Base-by-base conservation (phyloP, 2,113 vertebrate genomes). In the Zosterops borbonicus region DNA sequence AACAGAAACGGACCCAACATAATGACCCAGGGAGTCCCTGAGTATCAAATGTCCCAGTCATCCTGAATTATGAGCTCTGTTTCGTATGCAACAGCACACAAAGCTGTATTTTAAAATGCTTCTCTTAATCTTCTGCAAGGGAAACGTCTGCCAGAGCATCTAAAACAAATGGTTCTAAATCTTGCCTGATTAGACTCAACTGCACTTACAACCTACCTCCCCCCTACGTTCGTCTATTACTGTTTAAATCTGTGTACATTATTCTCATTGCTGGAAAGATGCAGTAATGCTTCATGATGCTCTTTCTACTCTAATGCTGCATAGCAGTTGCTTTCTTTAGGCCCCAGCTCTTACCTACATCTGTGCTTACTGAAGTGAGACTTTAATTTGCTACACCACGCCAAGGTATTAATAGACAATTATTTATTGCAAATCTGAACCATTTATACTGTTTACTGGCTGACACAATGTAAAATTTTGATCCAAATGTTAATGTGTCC, bases 401-500 rank as follows among this genome's bases (percentile, higher is more conserved):
- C 98, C 97, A 97, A 95, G 96, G 97, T 98, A 98, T 98, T 98
- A 98, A 99, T 98, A 98, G 98, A 98, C 98, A 98, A 98, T 99
- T 99, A 98, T 98, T 99, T 98, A 98, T 98, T 98, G 98, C 98
- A 99, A 98, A 98, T 98, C 97, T 96, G 97, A 97, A 98, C 97
- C 98, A 98, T 98, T 98, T 98, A 98, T 98, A 98, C 98, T 97
- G 97, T 98, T 98, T 98, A 98, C 97, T 96, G 96, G 97, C 95
- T 98, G 98, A 98, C 98, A 98, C 97, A 97, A 98, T 97, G 97
- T 98, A 98, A 98, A 98, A 98, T 98, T 98, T 97, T 98, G 98
- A 98, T 98, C 98, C 97, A 98, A 98, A 99, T 99, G 98, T 98
- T 98, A 99, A 98, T 98, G 98, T 98, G 98, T 97, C 98, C 98